These are phyloP conservation scores for Apus apus DNA, from an alignment of 2,113 vertebrate genomes.

Conservation along the genomic window DNA sequence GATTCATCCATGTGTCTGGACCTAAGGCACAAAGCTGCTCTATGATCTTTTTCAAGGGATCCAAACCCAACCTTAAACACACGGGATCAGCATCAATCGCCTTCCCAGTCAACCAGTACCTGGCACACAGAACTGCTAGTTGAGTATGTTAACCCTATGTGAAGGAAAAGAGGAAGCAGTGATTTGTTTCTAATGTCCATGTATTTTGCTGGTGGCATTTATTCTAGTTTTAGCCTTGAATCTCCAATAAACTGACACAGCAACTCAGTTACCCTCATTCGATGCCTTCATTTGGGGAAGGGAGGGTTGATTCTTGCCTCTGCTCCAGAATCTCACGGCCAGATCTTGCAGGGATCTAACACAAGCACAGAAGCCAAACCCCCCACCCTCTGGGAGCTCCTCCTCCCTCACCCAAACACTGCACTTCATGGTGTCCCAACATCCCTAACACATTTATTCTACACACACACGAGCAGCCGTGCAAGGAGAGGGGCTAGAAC, in stretches of 20 bases:
- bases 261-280: not conserved
- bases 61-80: not conserved
- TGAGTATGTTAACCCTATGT: not conserved
- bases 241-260: not conserved
- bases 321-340: not conserved
- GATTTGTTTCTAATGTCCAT: not conserved
- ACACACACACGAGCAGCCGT: accelerated
- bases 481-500: not conserved
- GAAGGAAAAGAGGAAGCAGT: not conserved
- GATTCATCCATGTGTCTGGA: not conserved
- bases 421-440: not conserved
- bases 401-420: not conserved
- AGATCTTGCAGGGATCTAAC: not conserved
- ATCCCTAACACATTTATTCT: not conserved
- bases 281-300: not conserved
- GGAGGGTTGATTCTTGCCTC: not conserved
- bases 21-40: not conserved
- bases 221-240: not conserved
- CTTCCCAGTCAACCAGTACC: no score
- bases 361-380: not conserved
- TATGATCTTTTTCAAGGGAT: not conserved
- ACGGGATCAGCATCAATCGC: not conserved
- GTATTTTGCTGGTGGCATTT: not conserved
- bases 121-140: not conserved
- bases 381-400: not conserved